Conservation (phyloP, 2,797 vertebrate species). For the Pseudochirops corinnae region DNA sequence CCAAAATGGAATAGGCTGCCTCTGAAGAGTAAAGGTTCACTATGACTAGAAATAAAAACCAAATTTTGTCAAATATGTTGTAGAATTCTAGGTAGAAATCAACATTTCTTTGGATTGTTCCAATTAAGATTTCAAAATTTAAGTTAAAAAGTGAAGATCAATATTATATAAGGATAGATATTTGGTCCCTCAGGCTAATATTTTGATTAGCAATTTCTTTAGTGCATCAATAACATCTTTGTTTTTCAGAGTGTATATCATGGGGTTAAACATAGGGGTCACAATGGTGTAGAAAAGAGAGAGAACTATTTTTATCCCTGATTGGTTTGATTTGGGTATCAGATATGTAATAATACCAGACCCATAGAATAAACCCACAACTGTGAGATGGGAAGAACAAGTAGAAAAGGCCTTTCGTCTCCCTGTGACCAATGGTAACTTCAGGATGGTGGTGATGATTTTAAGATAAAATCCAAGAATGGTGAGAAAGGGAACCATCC, state of each 20-base stretch:
- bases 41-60: background rate
- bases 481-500: constrained; percentile 49
- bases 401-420: constrained; percentile 63
- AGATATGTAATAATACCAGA: background rate
- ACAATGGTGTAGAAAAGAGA: constrained; percentile 60
- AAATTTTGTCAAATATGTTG: background rate
- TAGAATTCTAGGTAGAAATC: background rate
- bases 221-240: constrained; percentile 18
- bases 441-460: constrained; percentile 55
- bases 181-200: background rate
- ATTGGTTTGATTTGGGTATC: background rate
- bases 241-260: constrained; percentile 64
- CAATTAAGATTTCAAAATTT: background rate
- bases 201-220: background rate
- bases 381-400: constrained; percentile 39
- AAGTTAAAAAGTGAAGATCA: background rate
- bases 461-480: constrained; percentile 42
- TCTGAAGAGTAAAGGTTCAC: background rate
- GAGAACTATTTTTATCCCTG: constrained; percentile 48
- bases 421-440: constrained; percentile 48
- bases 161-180: background rate
- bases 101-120: background rate
- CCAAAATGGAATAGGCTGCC: background rate
- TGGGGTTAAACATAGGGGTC: constrained; percentile 59
- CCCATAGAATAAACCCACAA: background rate